Evolutionary conservation across 2,888 invertebrate genomes (phyloP).

Genomic region (Polyommatus iphigenia): DNA sequence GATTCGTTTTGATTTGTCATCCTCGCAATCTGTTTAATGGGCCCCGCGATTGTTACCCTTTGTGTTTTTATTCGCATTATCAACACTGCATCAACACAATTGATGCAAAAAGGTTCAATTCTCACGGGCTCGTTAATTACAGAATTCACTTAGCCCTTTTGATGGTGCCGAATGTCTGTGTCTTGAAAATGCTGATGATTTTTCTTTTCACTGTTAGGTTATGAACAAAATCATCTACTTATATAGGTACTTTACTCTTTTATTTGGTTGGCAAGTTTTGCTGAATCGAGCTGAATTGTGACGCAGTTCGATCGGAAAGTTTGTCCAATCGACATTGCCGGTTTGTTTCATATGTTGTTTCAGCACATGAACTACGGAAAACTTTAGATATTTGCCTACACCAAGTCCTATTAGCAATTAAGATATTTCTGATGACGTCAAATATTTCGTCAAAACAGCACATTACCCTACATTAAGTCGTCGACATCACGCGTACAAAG

Average conservation of each 20-base stretch:
- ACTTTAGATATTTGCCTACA: neutral
- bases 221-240: neutral
- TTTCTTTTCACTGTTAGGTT: neutral
- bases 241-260: neutral
- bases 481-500: neutral
- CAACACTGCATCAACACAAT: conserved; percentile 49
- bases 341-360: neutral
- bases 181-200: neutral
- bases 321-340: neutral
- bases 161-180: neutral
- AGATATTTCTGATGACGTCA: conserved; percentile 1
- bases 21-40: conserved; percentile 16
- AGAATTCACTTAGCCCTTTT: conserved; percentile 15
- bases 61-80: conserved; percentile 66
- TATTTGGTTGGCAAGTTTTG: neutral
- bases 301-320: conserved; percentile 13
- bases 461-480: conserved; percentile 12
- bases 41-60: conserved; percentile 51
- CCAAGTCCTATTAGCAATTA: neutral
- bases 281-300: neutral
- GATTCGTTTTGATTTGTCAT: conserved; percentile 77
- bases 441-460: neutral
- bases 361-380: neutral
- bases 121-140: conserved; percentile 26
- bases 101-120: conserved; percentile 35